Percentiles rank a stretch among this genome's conserved stretches.
These are phyloP conservation scores for Callyntrura sp. DNA, from an alignment of 2,888 invertebrate genomes.

Conservation along the genomic window DNA sequence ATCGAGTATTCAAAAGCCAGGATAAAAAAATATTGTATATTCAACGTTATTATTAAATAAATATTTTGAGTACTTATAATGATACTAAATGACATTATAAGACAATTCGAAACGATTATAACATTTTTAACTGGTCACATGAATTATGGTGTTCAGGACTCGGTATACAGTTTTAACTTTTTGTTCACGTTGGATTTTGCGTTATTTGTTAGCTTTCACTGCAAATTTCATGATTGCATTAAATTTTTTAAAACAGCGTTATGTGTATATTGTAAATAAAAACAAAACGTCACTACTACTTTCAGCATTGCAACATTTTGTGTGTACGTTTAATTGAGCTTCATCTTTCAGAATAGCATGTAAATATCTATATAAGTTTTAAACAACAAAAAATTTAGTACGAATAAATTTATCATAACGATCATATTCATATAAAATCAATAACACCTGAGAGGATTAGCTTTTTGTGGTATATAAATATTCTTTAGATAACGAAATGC, in stretches of 20 bases:
- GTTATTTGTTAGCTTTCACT: neutral
- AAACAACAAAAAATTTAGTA: slow-evolving; percentile 63
- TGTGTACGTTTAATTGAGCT: slow-evolving; percentile 77
- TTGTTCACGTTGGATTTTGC: neutral
- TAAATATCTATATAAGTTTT: slow-evolving; percentile 29
- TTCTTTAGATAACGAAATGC: slow-evolving; percentile 25
- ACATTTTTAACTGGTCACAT: too few species aligned
- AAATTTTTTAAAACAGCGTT: neutral
- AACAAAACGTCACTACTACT: neutral
- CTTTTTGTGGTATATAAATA: slow-evolving; percentile 71
- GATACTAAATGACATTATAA: too few species aligned
- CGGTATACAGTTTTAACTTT: neutral
- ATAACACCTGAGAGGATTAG: slow-evolving; percentile 75
- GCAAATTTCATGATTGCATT: neutral
- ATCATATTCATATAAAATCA: slow-evolving; percentile 73
- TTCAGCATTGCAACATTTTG: slow-evolving; percentile 46
- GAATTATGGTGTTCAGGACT: too few species aligned
- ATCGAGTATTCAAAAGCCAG: neutral
- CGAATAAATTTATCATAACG: slow-evolving; percentile 40
- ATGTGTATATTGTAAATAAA: neutral
- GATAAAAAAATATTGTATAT: slow-evolving; percentile 2
- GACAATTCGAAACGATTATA: too few species aligned
- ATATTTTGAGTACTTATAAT: too few species aligned
- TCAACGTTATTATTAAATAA: neutral
- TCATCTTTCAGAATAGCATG: slow-evolving; percentile 73